Evolutionary conservation across 1,140 invertebrate genomes (phyloP).

Genomic region (Physella acuta): DNA sequence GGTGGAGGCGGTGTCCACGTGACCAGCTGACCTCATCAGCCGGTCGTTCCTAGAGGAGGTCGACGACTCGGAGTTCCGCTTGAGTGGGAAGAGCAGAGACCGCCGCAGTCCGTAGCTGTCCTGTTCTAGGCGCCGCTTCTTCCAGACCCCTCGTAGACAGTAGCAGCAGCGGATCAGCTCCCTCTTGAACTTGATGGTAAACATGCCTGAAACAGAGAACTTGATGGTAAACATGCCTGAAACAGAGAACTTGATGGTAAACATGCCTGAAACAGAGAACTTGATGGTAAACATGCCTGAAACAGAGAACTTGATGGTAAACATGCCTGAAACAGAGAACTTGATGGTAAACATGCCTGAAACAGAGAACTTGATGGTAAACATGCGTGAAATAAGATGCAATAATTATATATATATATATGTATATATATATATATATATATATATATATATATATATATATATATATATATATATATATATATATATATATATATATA

Average conservation of each 20-base stretch:
- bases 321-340: too few relatives aligned
- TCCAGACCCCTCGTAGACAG: constrained; percentile 28
- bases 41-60: constrained; percentile 5
- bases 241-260: too few relatives aligned
- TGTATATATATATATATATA: neutral
- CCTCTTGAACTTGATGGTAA: constrained; percentile 54
- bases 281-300: too few relatives aligned
- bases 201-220: constrained; percentile 48
- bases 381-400: too few relatives aligned
- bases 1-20: neutral
- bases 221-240: too few relatives aligned
- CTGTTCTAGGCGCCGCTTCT: neutral
- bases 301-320: too few relatives aligned
- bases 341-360: too few relatives aligned
- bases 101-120: constrained; percentile 16
- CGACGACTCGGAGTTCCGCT: constrained; percentile 24
- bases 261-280: too few relatives aligned
- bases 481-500: constrained; percentile 1
- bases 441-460: constrained; percentile 7
- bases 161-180: constrained; percentile 51
- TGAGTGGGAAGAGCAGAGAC: constrained; percentile 21
- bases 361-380: too few relatives aligned
- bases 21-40: neutral
- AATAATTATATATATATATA: neutral
- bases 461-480: constrained; percentile 9